Evolutionary conservation across 1,140 invertebrate genomes (phyloP), one percentile per base, ranked within the genome.

Genomic region (Lepidurus packardi): DNA sequence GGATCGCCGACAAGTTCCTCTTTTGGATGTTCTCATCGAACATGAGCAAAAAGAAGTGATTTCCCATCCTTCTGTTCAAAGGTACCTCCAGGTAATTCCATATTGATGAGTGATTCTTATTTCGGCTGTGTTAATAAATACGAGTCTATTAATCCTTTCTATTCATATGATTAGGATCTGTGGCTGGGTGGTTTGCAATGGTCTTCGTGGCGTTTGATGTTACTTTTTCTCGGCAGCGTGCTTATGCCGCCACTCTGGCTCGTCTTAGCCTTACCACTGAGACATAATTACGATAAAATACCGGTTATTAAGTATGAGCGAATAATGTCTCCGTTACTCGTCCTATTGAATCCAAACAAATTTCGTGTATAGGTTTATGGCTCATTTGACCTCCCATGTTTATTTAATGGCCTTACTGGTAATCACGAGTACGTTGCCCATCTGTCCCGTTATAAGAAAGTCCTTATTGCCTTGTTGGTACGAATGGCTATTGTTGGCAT

Each of bases 41-140:
- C 97, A 97, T 84, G 96, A 99, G 85, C 97, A 98, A 84, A 99
- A 99, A 85, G 95, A 97, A 87, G 96, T 98, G 1, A 94, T 95
- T 80, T 93, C 93, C 8, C 93, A 94, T 83, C 94, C 93, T 4
- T 93, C 94, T 73, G 93, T 95, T 44, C 93, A 95, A 84, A 89
- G 93, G 83, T 94, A 95, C 86, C 88, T 95, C 77, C 91, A 92
- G 90, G 91, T 92, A 87, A 89, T 88, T 85, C 85, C 13, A 65
- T 7, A 7, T 76, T 43, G 1, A 42, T 21, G 34, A 11, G 13
- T 21, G 13, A 10, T 77, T 77, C n/a, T 6, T 42, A n/a, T 77
- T 13, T 43, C 25, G 10, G 11, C 53, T 6, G 9, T 75, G 43
- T 10, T 16, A 24, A 41, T 24, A 43, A 44, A 75, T 74, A 45